Evolutionary conservation across 2,113 vertebrate genomes (phyloP).

Genomic region (Ornithorhynchus anatinus): DNA sequence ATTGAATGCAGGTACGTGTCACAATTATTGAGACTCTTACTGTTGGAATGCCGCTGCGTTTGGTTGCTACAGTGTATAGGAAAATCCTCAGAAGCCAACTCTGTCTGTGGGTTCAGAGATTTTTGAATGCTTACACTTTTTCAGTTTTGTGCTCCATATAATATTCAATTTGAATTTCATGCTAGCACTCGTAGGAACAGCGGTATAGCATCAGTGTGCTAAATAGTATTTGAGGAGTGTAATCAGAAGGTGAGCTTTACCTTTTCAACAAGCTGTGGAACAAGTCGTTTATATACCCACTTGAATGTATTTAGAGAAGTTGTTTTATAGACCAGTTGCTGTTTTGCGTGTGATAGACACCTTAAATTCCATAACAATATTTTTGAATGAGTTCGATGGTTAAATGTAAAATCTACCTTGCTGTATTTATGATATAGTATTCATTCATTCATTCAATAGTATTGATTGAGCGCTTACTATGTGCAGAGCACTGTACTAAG

Average conservation of each 20-base stretch:
- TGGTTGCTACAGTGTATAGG: background rate
- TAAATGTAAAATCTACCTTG: background rate
- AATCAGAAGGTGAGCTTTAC: background rate
- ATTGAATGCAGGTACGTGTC: constrained; percentile 83
- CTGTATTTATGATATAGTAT: background rate
- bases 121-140: background rate
- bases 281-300: background rate
- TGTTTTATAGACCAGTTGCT: background rate
- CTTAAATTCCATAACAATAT: background rate
- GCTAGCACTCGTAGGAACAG: background rate
- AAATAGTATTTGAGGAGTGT: background rate
- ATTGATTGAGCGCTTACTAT: no score
- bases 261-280: background rate
- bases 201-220: background rate
- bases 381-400: background rate
- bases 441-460: no score
- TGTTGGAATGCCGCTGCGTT: accelerated
- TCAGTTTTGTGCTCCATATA: background rate
- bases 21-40: background rate
- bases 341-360: background rate
- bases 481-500: no score
- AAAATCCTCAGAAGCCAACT: background rate
- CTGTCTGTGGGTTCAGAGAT: background rate
- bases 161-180: background rate
- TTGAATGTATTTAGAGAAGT: background rate